Evolutionary conservation across 23 tunicate genomes (phyloP).

Genomic region (Ciona savignyi): DNA sequence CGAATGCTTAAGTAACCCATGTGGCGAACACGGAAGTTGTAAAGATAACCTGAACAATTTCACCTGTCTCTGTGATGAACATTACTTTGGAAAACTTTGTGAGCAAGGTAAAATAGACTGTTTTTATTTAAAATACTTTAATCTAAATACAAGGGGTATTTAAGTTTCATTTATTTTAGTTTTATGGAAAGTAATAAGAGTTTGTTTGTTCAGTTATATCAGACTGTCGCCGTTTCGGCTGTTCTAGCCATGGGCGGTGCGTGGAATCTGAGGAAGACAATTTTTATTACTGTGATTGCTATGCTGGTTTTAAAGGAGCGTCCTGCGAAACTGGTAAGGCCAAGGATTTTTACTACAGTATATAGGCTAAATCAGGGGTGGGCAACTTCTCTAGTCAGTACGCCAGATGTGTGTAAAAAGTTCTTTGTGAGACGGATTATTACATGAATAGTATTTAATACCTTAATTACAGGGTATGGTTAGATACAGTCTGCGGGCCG

Average conservation of each 20-base stretch:
- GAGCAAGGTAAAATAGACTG: constrained; percentile 17
- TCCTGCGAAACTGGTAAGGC: constrained; percentile 10
- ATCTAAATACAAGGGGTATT: too few species aligned
- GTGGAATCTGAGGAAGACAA: background rate
- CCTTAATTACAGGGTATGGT: too few species aligned
- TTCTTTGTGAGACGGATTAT: background rate
- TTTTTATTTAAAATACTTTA: background rate
- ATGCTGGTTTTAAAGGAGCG: constrained; percentile 4
- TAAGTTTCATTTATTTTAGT: too few species aligned
- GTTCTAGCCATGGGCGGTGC: constrained; percentile 9
- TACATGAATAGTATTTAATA: too few species aligned
- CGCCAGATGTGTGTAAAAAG: too few species aligned
- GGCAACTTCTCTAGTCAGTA: too few species aligned
- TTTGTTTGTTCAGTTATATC: constrained; percentile 4
- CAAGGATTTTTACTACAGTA: too few species aligned
- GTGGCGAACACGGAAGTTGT: constrained; percentile 23
- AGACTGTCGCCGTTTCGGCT: constrained; percentile 12
- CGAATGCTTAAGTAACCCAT: constrained; percentile 29
- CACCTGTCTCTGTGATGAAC: constrained; percentile 32
- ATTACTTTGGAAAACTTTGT: constrained; percentile 13
- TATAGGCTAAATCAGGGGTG: too few species aligned
- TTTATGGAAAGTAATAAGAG: too few species aligned
- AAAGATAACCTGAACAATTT: constrained; percentile 18
- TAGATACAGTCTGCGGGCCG: too few species aligned
- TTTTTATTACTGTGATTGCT: constrained; percentile 5